Percentiles rank a stretch among this genome's conserved stretches.
Conservation (phyloP, 2,888 invertebrate species). For the Dexiosoma caninum region DNA sequence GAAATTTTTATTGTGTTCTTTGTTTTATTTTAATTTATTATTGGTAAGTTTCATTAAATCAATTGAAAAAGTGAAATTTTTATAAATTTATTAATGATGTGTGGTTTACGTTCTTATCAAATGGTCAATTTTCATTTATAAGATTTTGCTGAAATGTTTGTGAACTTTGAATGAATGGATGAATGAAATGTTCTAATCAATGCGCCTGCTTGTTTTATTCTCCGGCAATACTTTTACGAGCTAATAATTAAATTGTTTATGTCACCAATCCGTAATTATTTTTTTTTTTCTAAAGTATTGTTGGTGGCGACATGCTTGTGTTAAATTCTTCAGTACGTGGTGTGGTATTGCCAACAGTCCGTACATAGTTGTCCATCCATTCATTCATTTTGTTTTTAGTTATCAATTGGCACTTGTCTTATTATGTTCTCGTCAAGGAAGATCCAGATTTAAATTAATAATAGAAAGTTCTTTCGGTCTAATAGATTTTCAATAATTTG, state of each 20-base stretch:
- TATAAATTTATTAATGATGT: background rate
- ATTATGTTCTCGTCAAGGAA: constrained; percentile 25
- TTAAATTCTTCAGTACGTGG: constrained; percentile 21
- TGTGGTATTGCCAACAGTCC: constrained; percentile 15
- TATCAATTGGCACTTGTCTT: constrained; percentile 50
- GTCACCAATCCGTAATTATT: background rate
- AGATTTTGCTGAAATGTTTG: background rate
- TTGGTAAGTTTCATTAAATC: too few relatives aligned
- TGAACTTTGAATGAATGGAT: constrained; percentile 51
- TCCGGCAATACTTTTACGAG: constrained; percentile 20
- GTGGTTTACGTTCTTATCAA: background rate
- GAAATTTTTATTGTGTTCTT: background rate
- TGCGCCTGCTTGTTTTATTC: constrained; percentile 51
- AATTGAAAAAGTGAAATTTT: constrained; percentile 11
- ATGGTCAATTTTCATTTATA: background rate
- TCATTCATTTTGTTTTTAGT: constrained; percentile 50
- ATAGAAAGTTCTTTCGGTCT: constrained; percentile 19
- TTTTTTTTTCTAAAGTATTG: too few relatives aligned
- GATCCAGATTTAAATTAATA: background rate
- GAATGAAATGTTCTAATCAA: background rate
- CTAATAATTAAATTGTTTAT: background rate
- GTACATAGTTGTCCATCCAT: constrained; percentile 35
- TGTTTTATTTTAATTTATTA: background rate
- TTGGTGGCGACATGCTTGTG: background rate
- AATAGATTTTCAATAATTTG: constrained; percentile 12